Conservation (phyloP, 2,797 vertebrate genomes). For the Megaceryle alcyon region DNA sequence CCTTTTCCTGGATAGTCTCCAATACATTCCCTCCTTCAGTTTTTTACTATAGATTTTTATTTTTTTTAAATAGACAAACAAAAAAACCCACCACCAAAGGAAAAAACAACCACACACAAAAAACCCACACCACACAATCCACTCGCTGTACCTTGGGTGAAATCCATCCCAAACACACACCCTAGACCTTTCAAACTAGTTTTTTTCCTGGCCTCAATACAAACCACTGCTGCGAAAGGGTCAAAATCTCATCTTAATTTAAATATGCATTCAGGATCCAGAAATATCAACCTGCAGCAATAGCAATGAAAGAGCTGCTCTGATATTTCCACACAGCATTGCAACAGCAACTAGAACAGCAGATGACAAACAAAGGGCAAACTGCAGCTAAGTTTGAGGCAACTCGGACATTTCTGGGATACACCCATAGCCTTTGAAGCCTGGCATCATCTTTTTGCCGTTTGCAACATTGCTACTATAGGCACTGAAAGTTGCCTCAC, state of each 20-base stretch:
- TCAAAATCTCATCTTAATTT: constrained; percentile 40
- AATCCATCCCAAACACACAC: background rate
- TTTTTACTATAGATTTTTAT: background rate
- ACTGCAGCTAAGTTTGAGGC: constrained; percentile 25
- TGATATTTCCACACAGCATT: constrained; percentile 24
- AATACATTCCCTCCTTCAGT: background rate
- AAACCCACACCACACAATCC: background rate
- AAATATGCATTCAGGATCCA: constrained; percentile 29
- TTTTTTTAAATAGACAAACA: too few relatives aligned
- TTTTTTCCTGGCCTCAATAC: background rate
- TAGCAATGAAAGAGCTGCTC: constrained; percentile 46
- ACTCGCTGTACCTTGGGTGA: background rate
- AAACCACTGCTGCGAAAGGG: background rate
- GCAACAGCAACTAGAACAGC: constrained; percentile 20
- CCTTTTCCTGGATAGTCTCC: background rate
- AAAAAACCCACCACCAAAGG: too few relatives aligned
- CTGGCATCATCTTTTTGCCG: background rate
- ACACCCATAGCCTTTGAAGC: background rate
- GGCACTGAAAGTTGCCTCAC: background rate
- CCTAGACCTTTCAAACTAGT: background rate
- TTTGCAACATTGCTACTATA: background rate
- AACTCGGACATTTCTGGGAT: constrained; percentile 18
- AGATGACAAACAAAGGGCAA: constrained; percentile 34
- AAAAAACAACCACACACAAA: too few relatives aligned
- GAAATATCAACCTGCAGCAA: constrained; percentile 51